Evolutionary conservation across 2,113 vertebrate genomes (phyloP).

Genomic region (Anas platyrhynchos): DNA sequence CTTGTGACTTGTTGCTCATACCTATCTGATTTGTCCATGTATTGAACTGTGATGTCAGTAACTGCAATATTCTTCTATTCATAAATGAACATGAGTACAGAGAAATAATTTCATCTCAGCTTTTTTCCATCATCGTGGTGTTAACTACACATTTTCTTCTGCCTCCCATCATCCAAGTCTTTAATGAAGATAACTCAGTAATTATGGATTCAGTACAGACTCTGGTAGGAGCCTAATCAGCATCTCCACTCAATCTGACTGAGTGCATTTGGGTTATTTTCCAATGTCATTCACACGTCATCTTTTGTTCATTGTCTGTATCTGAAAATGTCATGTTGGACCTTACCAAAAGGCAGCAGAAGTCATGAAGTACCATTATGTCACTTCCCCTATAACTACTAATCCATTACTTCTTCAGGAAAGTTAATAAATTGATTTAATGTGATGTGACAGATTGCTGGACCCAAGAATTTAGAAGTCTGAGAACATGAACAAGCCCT

Average conservation of each 20-base stretch:
- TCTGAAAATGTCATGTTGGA: not conserved
- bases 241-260: not conserved
- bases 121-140: not conserved
- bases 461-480: not conserved
- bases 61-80: not conserved
- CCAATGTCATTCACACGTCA: not conserved
- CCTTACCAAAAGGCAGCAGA: not conserved
- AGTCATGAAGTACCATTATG: not conserved
- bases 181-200: not conserved
- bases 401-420: not conserved
- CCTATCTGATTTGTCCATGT: not conserved
- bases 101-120: not conserved
- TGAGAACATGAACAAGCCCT: not conserved
- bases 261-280: not conserved
- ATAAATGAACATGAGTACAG: not conserved
- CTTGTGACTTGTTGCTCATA: not conserved
- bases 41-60: not conserved
- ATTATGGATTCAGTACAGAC: not conserved
- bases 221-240: not conserved
- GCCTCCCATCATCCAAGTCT: not conserved
- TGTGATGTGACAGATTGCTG: not conserved
- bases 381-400: not conserved
- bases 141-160: not conserved
- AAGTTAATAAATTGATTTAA: conserved; percentile 4
- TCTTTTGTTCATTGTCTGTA: not conserved